phyloP scores from a whole-genome alignment of 2,888 invertebrate species.

The Candidula unifasciata region DNA sequence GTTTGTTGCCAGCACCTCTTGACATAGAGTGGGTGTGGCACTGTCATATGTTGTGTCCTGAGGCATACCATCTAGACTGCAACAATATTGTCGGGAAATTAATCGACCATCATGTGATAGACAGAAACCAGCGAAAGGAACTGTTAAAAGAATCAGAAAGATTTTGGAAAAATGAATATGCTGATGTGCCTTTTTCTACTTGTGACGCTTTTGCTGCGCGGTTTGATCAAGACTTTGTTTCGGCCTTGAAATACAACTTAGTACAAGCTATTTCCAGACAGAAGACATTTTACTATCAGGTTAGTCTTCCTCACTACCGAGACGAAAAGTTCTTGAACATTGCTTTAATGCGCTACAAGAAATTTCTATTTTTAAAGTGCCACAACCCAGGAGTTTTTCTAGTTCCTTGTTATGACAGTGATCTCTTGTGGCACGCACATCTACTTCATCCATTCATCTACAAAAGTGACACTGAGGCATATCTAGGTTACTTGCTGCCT shows the following conservation, averaged over 20 bases:
- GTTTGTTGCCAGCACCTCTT: constrained; percentile 77
- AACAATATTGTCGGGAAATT: constrained; percentile 68
- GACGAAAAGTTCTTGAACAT: constrained; percentile 78
- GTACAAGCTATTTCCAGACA: constrained; percentile 78
- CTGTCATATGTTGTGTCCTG: constrained; percentile 76
- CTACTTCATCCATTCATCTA: constrained; percentile 77
- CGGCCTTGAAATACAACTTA: constrained; percentile 74
- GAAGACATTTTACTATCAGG: constrained; percentile 79
- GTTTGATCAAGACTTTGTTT: constrained; percentile 52
- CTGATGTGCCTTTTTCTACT: constrained; percentile 71
- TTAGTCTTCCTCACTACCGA: constrained; percentile 79
- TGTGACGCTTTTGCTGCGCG: constrained; percentile 41
- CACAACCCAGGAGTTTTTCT: constrained; percentile 78
- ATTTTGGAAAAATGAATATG: constrained; percentile 72
- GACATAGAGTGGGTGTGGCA: constrained; percentile 80
- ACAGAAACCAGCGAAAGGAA: constrained; percentile 68
- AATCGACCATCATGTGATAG: constrained; percentile 78
- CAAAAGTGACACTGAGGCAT: constrained; percentile 71
- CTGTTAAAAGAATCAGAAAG: constrained; percentile 65
- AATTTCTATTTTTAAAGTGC: constrained; percentile 78
- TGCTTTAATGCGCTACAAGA: constrained; percentile 77
- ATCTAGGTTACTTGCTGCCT: constrained; percentile 77
- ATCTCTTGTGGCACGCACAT: constrained; percentile 80
- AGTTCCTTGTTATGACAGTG: constrained; percentile 80
- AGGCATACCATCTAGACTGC: constrained; percentile 73